Percentiles rank a stretch among this genome's conserved stretches.
Evolutionary conservation across 2,113 vertebrate species (phyloP).

Genomic region (Pituophis catenifer): DNA sequence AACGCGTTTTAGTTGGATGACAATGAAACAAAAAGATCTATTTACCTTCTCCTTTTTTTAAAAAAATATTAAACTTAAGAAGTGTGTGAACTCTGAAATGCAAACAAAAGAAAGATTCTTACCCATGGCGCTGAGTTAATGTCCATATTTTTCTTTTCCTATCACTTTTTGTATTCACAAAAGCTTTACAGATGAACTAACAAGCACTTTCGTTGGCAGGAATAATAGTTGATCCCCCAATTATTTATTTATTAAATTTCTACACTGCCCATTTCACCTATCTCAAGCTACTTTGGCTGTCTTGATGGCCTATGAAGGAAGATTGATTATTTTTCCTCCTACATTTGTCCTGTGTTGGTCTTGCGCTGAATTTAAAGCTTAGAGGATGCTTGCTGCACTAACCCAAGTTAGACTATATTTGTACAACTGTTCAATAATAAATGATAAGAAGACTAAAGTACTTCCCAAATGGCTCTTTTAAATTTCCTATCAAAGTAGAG

Average conservation of each 20-base stretch:
- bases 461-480: background rate
- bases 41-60: background rate
- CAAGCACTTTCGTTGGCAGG: background rate
- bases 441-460: background rate
- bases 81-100: background rate
- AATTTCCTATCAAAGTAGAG: background rate
- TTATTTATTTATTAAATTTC: background rate
- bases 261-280: background rate
- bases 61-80: background rate
- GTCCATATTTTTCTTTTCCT: slow-evolving; percentile 11
- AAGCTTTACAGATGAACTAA: background rate
- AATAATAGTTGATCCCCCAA: background rate
- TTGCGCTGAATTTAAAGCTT: background rate
- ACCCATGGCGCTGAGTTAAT: background rate
- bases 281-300: background rate
- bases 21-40: background rate
- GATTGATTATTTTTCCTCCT: background rate
- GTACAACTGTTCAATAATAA: background rate
- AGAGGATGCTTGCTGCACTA: background rate
- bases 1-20: slow-evolving; percentile 71
- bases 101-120: background rate
- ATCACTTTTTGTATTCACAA: slow-evolving; percentile 76
- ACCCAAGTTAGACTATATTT: too few species aligned
- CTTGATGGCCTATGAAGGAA: background rate
- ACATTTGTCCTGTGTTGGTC: too few species aligned